Percentiles rank a stretch among this genome's conserved stretches.
These are phyloP conservation scores for Falco biarmicus DNA, from an alignment of 2,797 vertebrate genomes.

Conservation along the genomic window DNA sequence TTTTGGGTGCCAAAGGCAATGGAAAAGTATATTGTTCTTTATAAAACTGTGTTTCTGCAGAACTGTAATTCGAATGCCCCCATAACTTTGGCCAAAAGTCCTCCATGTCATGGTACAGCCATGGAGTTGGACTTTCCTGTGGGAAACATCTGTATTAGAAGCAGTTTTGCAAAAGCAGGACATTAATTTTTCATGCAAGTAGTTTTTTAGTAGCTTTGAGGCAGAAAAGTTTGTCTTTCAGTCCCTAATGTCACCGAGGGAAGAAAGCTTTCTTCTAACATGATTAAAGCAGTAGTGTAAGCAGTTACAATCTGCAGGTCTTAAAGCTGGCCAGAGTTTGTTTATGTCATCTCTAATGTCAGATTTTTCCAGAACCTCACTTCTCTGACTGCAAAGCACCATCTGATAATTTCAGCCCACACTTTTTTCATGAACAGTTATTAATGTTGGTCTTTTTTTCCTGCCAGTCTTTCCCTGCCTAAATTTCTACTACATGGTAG, in stretches of 20 bases:
- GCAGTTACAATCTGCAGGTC: background rate
- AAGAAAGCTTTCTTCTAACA: background rate
- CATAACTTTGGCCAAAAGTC: background rate
- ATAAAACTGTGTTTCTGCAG: background rate
- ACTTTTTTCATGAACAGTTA: background rate
- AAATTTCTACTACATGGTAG: background rate
- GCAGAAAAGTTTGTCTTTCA: background rate
- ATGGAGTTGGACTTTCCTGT: background rate
- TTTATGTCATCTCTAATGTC: background rate
- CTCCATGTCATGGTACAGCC: background rate
- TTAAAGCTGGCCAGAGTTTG: background rate
- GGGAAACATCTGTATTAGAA: background rate
- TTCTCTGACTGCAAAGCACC: background rate
- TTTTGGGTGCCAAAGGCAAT: background rate
- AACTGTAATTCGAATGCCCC: background rate
- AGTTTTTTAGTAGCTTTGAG: background rate
- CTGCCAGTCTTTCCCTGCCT: background rate
- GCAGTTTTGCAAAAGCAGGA: background rate
- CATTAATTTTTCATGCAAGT: background rate
- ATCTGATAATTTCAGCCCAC: background rate
- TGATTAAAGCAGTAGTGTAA: background rate
- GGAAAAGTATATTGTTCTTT: background rate
- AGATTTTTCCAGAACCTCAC: background rate
- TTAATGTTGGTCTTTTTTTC: background rate
- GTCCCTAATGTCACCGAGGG: background rate